Evolutionary conservation across 2,113 vertebrate genomes (phyloP), one percentile per base, ranked within the genome.

Genomic region (Nansenia antarctica): DNA sequence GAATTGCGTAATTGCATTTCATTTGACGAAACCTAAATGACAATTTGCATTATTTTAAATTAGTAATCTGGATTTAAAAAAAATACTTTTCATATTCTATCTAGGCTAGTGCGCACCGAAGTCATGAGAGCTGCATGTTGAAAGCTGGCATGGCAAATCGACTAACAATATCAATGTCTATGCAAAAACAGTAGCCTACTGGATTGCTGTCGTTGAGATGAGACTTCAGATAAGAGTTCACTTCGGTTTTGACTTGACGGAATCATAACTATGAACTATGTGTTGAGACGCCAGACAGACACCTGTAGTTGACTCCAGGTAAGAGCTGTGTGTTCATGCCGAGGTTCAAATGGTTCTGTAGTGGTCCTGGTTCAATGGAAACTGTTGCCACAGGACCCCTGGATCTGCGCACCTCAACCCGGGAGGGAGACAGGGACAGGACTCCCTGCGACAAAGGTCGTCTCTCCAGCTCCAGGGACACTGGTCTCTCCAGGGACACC

Each of bases 401-500:
- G 85, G 92, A 93, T 80, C 77, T 93, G 62, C 82, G 86, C 78
- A 91, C 82, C 61, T 85, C 76, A 11, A 54, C 55, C 65, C 78
- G 85, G 57, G 77, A 79, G 39, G 70, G 58, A 22, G 72, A 34
- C 49, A 57, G 58, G n/a, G 73, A 58, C 71, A 69, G 57, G 39
- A 70, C 64, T 26, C 65, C 70, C 27, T 73, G 79, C 42, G 52
- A 64, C 37, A 72, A 9, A 26, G 32, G 74, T 61, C 75, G 31
- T n/a, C n/a, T n/a, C n/a, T n/a, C n/a, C n/a, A n/a, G n/a, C 49
- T 6, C 3, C 8, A 27, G 57, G 49, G 81, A 83, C 76, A 22
- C 24, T 34, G 27, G 29, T 31, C 12, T 7, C 53, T 55, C 53
- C 8, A 12, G 20, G n/a, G n/a, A 2, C 55, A 18, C 55, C 29